Percentiles rank a stretch among this genome's conserved stretches.
Conservation (phyloP, 2,797 vertebrate genomes). For the Leptodactylus fallax region DNA sequence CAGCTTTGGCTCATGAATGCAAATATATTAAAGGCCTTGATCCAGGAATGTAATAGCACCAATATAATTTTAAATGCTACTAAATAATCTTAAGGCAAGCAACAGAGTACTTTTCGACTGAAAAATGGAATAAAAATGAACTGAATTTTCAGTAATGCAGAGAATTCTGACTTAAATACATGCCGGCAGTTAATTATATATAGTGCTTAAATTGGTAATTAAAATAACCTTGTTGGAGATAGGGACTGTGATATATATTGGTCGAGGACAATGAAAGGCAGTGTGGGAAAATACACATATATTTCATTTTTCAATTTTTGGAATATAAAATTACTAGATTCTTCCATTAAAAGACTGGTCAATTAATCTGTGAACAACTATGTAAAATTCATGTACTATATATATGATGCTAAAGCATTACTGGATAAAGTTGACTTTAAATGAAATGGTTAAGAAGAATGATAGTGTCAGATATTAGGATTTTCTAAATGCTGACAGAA, state of each 20-base stretch:
- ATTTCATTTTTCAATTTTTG: conserved; percentile 39
- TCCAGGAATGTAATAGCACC: conserved; percentile 67
- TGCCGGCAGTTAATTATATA: conserved; percentile 71
- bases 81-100: conserved; percentile 71
- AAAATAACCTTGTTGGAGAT: conserved; percentile 69
- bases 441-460: conserved; percentile 31
- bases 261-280: conserved; percentile 36
- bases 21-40: conserved; percentile 64
- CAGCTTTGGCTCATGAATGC: conserved; percentile 64
- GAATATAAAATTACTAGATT: not conserved
- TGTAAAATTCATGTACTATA: not conserved
- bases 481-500: not conserved
- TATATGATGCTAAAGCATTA: not conserved
- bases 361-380: conserved; percentile 22
- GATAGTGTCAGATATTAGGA: not conserved
- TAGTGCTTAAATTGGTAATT: conserved; percentile 68
- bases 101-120: conserved; percentile 68
- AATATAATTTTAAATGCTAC: conserved; percentile 72
- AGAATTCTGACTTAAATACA: conserved; percentile 68
- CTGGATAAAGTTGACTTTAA: not conserved
- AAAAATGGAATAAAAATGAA: conserved; percentile 72
- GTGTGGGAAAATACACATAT: conserved; percentile 27
- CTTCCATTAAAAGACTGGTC: conserved; percentile 24
- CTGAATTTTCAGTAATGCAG: conserved; percentile 68
- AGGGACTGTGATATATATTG: conserved; percentile 51